These are phyloP conservation scores for Palythoa grandiflora DNA, from an alignment of 92 coral and sea anemone genomes.

Conservation along the genomic window DNA sequence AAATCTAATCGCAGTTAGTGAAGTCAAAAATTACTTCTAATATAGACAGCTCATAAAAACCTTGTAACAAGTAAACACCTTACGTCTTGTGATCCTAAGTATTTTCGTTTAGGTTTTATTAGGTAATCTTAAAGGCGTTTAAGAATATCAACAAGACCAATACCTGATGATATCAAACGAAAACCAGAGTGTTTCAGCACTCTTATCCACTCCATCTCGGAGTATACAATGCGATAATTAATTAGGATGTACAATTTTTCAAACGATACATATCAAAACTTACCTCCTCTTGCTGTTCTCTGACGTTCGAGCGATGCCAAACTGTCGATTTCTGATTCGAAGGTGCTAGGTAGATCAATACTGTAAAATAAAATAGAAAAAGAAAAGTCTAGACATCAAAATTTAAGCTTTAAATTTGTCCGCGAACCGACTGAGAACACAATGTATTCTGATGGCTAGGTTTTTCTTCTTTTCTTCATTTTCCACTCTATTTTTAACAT, in stretches of 20 bases:
- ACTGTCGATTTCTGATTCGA: constrained; percentile 46
- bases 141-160: not conserved
- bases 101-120: no score
- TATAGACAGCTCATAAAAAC: no score
- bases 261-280: not conserved
- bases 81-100: no score
- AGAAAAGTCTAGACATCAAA: not conserved
- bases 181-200: not conserved
- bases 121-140: not conserved
- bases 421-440: not conserved
- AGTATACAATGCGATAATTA: not conserved
- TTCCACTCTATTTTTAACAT: no score
- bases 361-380: constrained; percentile 6
- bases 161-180: not conserved
- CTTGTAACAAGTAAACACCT: no score
- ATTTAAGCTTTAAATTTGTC: not conserved
- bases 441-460: not conserved
- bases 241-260: not conserved
- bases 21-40: no score
- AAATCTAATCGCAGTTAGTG: no score
- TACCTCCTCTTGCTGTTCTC: constrained; percentile 43
- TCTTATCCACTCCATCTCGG: not conserved
- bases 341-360: constrained; percentile 47
- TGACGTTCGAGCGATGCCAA: constrained; percentile 43
- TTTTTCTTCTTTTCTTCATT: not conserved